Base-by-base conservation (phyloP, 2,113 vertebrate species). In the Epinephelus lanceolatus region DNA sequence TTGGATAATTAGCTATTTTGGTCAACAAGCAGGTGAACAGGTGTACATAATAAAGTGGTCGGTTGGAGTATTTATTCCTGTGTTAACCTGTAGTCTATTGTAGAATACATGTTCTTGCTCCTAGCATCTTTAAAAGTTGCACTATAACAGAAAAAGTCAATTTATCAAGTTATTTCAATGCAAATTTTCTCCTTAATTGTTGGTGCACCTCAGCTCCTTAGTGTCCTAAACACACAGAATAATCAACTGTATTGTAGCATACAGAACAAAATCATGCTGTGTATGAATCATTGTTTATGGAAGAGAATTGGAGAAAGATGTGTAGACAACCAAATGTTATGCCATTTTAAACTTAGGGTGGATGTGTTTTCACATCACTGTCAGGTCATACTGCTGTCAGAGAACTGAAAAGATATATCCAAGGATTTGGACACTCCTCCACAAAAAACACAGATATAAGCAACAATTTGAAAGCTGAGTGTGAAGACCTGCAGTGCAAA, bases 401-500 rank as follows among this genome's bases (percentile, higher is more conserved):
- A 78, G 18, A 52, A 15, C 18, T 33, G 71, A 25, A 5, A 5
- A 12, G 53, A 4, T 37, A 25, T 30, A 73, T 3, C 25, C 3
- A 15, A 62, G 15, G 21, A 77, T 70, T 51, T 70, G 23, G 6
- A 80, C 37, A 21, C 10, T 23, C 2, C 73, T 57, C 18, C 19
- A 33, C 14, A 52, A 61, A 61, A 33, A 15, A 61, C 25, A 27
- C 9, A 60, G 15, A 72, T 55, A 14, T 14, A 53, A 63, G 42
- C 12, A 37, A 3, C 1, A 47, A 78, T 49, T 61, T 6, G 33
- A 82, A 73, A 76, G 27, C 10, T 6, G 30, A 47, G 55, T 21
- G 6, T 57, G 55, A 63, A 61, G 30, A 71, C 51, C 15, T 69
- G 9, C 21, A 57, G 42, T 45, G 30, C 45, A 72, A 78, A 73